phyloP scores from a whole-genome alignment of 2,797 vertebrate species.

The Coregonus suidteri region DNA sequence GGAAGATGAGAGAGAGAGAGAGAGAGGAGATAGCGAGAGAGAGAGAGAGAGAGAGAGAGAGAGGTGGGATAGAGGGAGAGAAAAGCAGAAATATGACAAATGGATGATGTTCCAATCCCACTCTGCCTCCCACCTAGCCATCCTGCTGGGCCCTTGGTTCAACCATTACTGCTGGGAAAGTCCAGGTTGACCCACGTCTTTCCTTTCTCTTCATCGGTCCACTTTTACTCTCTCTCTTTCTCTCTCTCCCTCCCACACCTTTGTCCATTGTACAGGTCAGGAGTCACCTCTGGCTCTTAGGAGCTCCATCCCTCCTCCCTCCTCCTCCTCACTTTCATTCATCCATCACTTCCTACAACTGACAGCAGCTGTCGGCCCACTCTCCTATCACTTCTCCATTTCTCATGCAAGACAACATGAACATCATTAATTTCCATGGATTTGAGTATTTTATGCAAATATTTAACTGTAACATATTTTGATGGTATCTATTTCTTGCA shows the following conservation, averaged over 20 bases:
- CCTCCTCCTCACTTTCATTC: constrained; percentile 48
- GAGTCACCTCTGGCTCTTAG: constrained; percentile 65
- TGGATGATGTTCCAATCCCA: constrained; percentile 77
- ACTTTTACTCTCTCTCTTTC: constrained; percentile 35
- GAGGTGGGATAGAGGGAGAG: constrained; percentile 32
- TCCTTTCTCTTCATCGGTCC: constrained; percentile 51
- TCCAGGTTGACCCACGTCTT: constrained; percentile 61
- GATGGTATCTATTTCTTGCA: background rate
- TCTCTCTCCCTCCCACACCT: constrained; percentile 65
- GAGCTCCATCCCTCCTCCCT: constrained; percentile 19
- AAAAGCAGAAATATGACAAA: constrained; percentile 75
- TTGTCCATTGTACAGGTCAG: constrained; percentile 66
- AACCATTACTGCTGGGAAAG: constrained; percentile 52
- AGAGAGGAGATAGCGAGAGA: background rate
- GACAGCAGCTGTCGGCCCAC: constrained; percentile 72
- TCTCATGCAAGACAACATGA: constrained; percentile 58
- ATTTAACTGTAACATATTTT: background rate
- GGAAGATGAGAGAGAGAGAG: background rate
- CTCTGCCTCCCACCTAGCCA: constrained; percentile 76
- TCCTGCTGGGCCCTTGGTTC: constrained; percentile 71
- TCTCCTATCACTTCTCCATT: constrained; percentile 67
- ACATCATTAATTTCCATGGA: background rate
- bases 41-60: constrained; percentile 13
- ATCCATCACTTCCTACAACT: constrained; percentile 75
- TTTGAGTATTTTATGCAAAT: background rate